Conservation (phyloP, 2,888 invertebrate genomes). For the Phalangium opilio region DNA sequence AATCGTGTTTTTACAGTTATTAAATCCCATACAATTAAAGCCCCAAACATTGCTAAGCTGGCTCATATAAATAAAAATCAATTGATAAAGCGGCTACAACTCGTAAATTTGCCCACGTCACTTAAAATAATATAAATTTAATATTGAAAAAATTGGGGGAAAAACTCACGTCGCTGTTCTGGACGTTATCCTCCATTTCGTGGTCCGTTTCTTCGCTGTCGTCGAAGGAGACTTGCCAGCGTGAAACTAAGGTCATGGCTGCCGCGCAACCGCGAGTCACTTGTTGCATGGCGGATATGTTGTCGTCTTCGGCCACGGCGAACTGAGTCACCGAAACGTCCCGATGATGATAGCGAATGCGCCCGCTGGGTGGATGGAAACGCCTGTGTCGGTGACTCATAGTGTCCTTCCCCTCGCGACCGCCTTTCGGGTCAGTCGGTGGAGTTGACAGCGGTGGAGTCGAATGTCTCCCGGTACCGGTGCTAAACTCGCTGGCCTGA, state of each 20-base stretch:
- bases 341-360: constrained; percentile 26
- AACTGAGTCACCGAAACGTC: constrained; percentile 78
- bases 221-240: constrained; percentile 92
- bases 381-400: constrained; percentile 17
- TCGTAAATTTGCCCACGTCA: no score
- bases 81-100: no score
- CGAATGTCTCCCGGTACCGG: no score
- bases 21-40: no score
- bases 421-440: constrained; percentile 16
- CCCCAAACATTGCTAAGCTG: no score
- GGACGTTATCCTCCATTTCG: constrained; percentile 71
- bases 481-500: no score
- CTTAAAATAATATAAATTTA: no score
- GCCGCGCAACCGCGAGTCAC: constrained; percentile 71
- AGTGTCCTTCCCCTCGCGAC: constrained; percentile 15
- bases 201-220: constrained; percentile 88
- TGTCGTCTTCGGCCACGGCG: constrained; percentile 83
- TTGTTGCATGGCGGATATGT: constrained; percentile 73
- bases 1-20: no score
- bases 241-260: constrained; percentile 66
- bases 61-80: no score
- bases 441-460: constrained; percentile 14
- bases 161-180: constrained; percentile 21
- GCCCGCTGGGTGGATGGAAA: constrained; percentile 17
- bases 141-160: no score